Base-by-base conservation (phyloP, 2,797 vertebrate genomes). In the Sebastes taczanowskii region DNA sequence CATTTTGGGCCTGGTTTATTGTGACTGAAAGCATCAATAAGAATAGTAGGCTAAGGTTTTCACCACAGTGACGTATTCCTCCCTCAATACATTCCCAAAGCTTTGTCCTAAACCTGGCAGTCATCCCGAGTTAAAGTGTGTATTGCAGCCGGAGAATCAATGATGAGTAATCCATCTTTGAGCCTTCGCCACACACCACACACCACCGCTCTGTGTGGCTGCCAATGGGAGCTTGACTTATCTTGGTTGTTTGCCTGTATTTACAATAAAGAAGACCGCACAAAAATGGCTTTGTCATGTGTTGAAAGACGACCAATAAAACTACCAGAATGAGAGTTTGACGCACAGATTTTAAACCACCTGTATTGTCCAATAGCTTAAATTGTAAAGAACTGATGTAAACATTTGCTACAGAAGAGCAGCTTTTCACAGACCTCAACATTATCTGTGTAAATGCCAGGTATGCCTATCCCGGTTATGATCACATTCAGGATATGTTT, bases 71-170 rank as follows among this genome's bases (percentile, higher is more conserved):
- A 80, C 34, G 30, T 78, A 38, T 63, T 64, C 65, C 58, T 67
- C 71, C 60, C 58, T 79, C 67, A 71, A 77, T 81, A 61, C 71
- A 53, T 74, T 71, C 76, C 62, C 72, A 84, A 83, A 80, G 68
- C 72, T 81, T 67, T 62, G 59, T 81, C 80, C 63, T 79, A 7
- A 80, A 86, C 56, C 74, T 90, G 90, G 84, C 89, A 76, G 56
- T 34, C 55, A n/a, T 81, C 55, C 85, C 11, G 56, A 82, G 58
- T 55, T 80, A 74, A 70, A 80, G 68, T 80, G 81, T 78, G 63
- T 79, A 79, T 89, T 91, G 72, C 73, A 84, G 71, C 64, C 11
- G 9, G 16, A 73, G 73, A 87, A 82, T 82, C 85, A 66, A 58
- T 78, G 75, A 86, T 76, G 84, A 85, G 69, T 82, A 61, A 86